Percentiles rank a stretch among this genome's conserved stretches.
These are phyloP conservation scores for Plemyria rubiginata DNA, from an alignment of 2,888 invertebrate genomes.

Conservation along the genomic window DNA sequence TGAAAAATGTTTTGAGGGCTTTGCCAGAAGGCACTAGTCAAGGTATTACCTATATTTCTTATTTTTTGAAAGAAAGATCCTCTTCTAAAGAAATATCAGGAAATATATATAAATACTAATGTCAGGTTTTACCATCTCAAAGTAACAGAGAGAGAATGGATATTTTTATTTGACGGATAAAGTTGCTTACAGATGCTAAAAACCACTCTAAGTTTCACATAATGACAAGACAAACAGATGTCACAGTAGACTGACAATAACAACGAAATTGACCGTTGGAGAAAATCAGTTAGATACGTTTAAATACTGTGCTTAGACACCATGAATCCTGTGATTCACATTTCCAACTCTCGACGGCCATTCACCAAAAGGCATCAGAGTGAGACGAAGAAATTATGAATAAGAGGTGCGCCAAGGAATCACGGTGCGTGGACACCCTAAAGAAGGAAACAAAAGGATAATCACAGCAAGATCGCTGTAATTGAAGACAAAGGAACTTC, in stretches of 20 bases:
- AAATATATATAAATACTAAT: no score
- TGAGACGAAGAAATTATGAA: conserved; percentile 74
- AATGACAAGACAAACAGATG: background rate
- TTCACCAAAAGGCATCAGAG: conserved; percentile 78
- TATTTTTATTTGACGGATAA: no score
- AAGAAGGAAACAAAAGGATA: conserved; percentile 59
- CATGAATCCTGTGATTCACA: conserved; percentile 82
- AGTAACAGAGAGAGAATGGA: no score
- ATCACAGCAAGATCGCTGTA: conserved; percentile 59
- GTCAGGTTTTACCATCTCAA: no score
- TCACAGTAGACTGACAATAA: conserved; percentile 8
- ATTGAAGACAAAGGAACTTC: conserved; percentile 65
- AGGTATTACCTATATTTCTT: no score
- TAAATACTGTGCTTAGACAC: conserved; percentile 62
- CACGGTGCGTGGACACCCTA: conserved; percentile 79
- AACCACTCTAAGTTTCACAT: no score
- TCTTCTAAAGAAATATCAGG: no score
- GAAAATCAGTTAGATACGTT: conserved; percentile 65
- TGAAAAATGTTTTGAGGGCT: no score
- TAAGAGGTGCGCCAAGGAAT: conserved; percentile 80
- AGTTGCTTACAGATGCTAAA: no score
- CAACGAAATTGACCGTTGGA: conserved; percentile 31
- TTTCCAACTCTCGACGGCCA: conserved; percentile 77
- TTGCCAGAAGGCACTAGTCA: no score
- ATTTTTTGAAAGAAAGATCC: no score